Evolutionary conservation across 2,113 vertebrate genomes (phyloP), one percentile per base, ranked within the genome.

Genomic region (Mesitornis unicolor): DNA sequence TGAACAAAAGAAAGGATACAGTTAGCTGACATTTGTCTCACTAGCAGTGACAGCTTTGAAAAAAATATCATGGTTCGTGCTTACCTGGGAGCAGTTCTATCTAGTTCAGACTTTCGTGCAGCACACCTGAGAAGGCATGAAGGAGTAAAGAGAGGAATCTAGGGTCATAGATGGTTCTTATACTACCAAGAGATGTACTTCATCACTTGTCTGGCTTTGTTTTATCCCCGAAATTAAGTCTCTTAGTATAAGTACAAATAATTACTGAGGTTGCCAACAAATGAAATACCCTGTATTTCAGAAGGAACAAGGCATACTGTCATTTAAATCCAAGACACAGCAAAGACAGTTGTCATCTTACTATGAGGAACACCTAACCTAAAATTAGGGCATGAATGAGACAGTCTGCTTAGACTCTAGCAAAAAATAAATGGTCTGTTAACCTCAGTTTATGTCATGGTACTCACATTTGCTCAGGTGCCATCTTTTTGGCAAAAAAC

Each of bases 391-490:
- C 6, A 13, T 10, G 19, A 38, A 20, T 21, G 61, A 60, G n/a
- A 77, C 8, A 74, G 45, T 4, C 16, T 65, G 65, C 80, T 76
- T 42, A 83, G 26, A n/a, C 11, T 5, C 16, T 63, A 61, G 21
- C 2, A 24, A 47, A 77, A 87, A 73, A 38, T 33, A 61, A 56
- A 5, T 42, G 11, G 11, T 33, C 16, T 9, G 40, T 74, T 60
- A 74, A 73, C 22, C 16, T 74, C 0, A 0, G 6, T 7, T 67
- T 36, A 35, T 20, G 9, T 50, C 33, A 48, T 4, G 2, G 22
- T 60, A 57, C 4, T 69, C 11, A 1, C 16, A 35, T 83, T 81
- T 69, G 12, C 22, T 70, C 22, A 87, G 80, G 45, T 16, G 14
- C 5, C n/a, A n/a, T n/a, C n/a, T n/a, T n/a, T n/a, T n/a, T n/a